Evolutionary conservation across 2,888 invertebrate genomes (phyloP).

Genomic region (Mimas tiliae): DNA sequence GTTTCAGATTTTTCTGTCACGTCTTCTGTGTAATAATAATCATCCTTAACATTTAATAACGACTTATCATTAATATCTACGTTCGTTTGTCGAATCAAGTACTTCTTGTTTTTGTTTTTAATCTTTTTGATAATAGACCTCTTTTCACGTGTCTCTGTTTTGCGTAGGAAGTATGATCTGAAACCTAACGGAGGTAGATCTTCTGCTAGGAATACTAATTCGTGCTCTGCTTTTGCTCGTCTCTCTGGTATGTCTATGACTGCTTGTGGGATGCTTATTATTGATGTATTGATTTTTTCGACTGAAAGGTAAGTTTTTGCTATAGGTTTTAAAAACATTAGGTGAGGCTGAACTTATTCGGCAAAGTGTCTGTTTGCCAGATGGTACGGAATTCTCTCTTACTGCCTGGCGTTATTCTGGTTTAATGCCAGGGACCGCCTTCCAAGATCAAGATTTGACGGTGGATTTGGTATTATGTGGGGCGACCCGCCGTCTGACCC

Average conservation of each 20-base stretch:
- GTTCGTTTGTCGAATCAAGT: slow-evolving; percentile 45
- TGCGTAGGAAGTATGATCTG: slow-evolving; percentile 83
- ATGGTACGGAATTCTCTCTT: too few species aligned
- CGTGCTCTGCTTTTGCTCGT: slow-evolving; percentile 81
- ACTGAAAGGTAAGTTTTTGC: slow-evolving; percentile 54
- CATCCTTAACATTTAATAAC: slow-evolving; percentile 33
- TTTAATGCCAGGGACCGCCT: too few species aligned
- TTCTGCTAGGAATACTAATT: slow-evolving; percentile 88
- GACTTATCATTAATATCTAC: slow-evolving; percentile 42
- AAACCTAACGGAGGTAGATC: slow-evolving; percentile 89
- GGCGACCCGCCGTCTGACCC: too few species aligned
- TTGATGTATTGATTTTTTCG: slow-evolving; percentile 81
- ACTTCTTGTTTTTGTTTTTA: slow-evolving; percentile 50
- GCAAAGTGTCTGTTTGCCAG: too few species aligned
- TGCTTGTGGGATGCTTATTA: slow-evolving; percentile 85
- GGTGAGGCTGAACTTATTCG: too few species aligned
- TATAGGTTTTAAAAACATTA: too few species aligned
- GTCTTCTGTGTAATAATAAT: slow-evolving; percentile 47
- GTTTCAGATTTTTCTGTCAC: neutral
- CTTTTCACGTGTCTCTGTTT: neutral
- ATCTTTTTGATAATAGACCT: slow-evolving; percentile 52
- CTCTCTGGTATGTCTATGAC: slow-evolving; percentile 84
- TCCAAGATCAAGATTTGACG: too few species aligned
- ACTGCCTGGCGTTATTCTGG: too few species aligned
- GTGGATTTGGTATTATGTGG: too few species aligned